Evolutionary conservation across 2,888 invertebrate genomes (phyloP).

Genomic region (Sympetrum striolatum): DNA sequence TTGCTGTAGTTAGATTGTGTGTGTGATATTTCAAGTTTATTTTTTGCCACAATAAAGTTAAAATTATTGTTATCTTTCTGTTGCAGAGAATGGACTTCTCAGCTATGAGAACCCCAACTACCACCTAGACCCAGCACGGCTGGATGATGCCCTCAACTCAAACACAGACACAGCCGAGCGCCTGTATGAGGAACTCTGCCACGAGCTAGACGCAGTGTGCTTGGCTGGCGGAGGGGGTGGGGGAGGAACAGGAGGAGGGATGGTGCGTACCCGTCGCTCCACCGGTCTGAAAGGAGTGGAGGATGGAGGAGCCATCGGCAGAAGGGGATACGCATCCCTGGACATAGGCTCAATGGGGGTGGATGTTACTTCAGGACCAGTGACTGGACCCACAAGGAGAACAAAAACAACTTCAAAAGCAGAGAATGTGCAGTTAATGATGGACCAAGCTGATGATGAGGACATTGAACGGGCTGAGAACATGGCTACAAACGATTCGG

Average conservation of each 20-base stretch:
- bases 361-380: slow-evolving; percentile 68
- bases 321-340: slow-evolving; percentile 71
- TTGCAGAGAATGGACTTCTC: slow-evolving; percentile 85
- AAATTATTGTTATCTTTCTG: slow-evolving; percentile 47
- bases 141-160: slow-evolving; percentile 78
- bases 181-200: slow-evolving; percentile 75
- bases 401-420: slow-evolving; percentile 51
- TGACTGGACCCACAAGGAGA: slow-evolving; percentile 20
- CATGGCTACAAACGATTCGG: slow-evolving; percentile 47
- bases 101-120: slow-evolving; percentile 94
- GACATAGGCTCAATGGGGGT: slow-evolving; percentile 76
- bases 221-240: slow-evolving; percentile 53
- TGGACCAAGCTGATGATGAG: slow-evolving; percentile 24
- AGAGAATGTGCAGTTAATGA: neutral
- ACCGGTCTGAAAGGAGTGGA: slow-evolving; percentile 51
- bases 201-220: slow-evolving; percentile 64
- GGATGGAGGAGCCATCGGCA: slow-evolving; percentile 58
- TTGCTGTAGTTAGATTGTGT: no score
- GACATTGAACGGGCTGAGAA: neutral
- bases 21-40: no score
- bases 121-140: slow-evolving; percentile 77
- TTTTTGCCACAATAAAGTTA: no score
- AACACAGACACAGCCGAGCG: slow-evolving; percentile 69
- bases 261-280: slow-evolving; percentile 59
- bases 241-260: slow-evolving; percentile 64